Percentiles rank a stretch among this genome's conserved stretches.
Conservation (phyloP, 2,113 vertebrate genomes). For the Ibidorhyncha struthersii region DNA sequence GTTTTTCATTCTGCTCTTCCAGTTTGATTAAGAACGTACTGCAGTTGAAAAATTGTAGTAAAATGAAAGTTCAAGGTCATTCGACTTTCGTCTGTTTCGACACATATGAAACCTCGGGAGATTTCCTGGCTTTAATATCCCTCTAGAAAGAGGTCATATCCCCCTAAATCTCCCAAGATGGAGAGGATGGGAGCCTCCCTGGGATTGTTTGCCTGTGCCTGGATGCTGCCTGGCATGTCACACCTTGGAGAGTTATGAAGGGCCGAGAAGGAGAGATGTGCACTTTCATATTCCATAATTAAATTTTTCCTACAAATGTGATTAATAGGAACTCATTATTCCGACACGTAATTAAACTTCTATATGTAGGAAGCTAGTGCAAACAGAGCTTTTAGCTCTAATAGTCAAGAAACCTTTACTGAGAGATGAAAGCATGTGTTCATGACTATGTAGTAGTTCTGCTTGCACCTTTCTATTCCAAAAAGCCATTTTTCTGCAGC, state of each 20-base stretch:
- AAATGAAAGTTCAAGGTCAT: neutral
- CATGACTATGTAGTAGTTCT: neutral
- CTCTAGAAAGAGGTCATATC: neutral
- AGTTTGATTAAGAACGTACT: neutral
- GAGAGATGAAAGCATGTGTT: neutral
- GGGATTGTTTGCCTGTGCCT: neutral
- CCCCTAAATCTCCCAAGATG: neutral
- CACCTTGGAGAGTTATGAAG: neutral
- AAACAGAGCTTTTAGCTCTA: neutral
- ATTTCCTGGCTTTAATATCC: neutral
- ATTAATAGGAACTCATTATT: neutral
- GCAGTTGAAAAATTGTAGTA: neutral
- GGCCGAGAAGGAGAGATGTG: neutral
- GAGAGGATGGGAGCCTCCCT: neutral
- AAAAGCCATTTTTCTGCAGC: neutral
- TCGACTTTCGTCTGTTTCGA: neutral
- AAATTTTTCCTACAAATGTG: neutral
- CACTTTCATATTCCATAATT: neutral
- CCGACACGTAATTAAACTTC: neutral
- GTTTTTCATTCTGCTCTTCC: neutral
- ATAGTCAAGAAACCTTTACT: neutral
- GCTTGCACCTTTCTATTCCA: neutral
- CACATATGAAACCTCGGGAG: neutral
- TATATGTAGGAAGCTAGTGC: neutral
- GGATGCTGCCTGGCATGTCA: too few relatives aligned